Evolutionary conservation across 1,140 invertebrate species (phyloP).

Genomic region (Coenobita brevimanus): DNA sequence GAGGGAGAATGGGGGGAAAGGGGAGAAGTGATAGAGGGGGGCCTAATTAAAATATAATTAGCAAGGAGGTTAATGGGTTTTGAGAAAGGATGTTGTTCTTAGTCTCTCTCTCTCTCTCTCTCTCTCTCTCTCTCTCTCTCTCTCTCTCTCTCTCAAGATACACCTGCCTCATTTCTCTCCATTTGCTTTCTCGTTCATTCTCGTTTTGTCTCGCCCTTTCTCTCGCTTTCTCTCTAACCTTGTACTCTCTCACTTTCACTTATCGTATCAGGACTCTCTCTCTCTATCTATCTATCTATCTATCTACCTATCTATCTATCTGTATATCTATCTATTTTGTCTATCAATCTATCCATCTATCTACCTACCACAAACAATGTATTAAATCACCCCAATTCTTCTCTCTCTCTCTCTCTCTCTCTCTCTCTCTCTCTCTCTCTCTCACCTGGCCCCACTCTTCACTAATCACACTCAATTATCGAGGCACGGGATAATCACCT

Average conservation of each 20-base stretch:
- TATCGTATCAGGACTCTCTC: no score
- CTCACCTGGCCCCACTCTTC: neutral
- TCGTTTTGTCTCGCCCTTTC: no score
- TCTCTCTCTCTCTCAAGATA: no score
- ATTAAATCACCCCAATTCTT: no score
- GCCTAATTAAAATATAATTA: neutral
- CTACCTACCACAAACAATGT: neutral
- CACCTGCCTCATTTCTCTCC: no score
- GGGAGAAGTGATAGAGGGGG: neutral
- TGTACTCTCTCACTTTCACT: no score
- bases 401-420: conserved; percentile 12
- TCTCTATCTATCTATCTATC: neutral
- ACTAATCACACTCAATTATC: neutral
- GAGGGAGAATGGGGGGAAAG: neutral
- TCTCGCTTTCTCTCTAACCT: no score
- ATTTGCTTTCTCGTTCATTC: no score
- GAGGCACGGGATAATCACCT: conserved; percentile 6
- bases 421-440: conserved; percentile 2
- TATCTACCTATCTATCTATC: neutral
- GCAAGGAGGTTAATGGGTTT: no score
- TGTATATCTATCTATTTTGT: neutral
- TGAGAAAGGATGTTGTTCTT: no score
- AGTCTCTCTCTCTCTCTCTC: no score
- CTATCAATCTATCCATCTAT: neutral
- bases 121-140: no score